These are phyloP conservation scores for Phycodurus eques DNA, from an alignment of 2,113 vertebrate genomes.

Conservation along the genomic window DNA sequence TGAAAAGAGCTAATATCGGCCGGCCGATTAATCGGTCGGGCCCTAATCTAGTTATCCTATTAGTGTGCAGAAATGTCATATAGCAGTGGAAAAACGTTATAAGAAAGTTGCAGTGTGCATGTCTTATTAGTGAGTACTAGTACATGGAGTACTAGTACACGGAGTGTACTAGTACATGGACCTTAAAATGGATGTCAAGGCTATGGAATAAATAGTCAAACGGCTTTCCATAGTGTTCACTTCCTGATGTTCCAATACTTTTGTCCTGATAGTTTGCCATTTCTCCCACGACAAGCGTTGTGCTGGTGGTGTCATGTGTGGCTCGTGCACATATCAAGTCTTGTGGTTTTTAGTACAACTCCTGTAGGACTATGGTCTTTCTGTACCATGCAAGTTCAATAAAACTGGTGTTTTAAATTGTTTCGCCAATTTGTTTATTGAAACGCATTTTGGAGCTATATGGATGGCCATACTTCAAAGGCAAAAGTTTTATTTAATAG, in stretches of 20 bases:
- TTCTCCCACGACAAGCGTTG: slow-evolving; percentile 42
- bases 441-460: slow-evolving; percentile 21
- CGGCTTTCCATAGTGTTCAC: too few species aligned
- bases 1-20: too few species aligned
- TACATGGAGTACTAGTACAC: neutral
- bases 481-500: slow-evolving; percentile 54
- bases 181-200: neutral
- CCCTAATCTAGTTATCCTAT: too few species aligned
- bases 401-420: slow-evolving; percentile 70
- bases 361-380: slow-evolving; percentile 66
- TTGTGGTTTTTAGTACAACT: slow-evolving; percentile 69
- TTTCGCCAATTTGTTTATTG: slow-evolving; percentile 44
- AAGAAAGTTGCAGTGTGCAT: too few species aligned
- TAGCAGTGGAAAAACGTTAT: too few species aligned
- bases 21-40: too few species aligned
- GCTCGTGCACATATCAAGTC: slow-evolving; percentile 55
- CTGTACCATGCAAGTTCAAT: slow-evolving; percentile 71
- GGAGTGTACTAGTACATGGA: neutral
- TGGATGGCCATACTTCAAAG: slow-evolving; percentile 41
- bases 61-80: too few species aligned
- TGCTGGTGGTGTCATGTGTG: slow-evolving; percentile 65
- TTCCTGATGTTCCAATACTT: neutral
- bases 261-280: neutral
- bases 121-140: neutral
- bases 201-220: neutral